Evolutionary conservation across 2,113 vertebrate species (phyloP).

Genomic region (Ailuropoda melanoleuca): DNA sequence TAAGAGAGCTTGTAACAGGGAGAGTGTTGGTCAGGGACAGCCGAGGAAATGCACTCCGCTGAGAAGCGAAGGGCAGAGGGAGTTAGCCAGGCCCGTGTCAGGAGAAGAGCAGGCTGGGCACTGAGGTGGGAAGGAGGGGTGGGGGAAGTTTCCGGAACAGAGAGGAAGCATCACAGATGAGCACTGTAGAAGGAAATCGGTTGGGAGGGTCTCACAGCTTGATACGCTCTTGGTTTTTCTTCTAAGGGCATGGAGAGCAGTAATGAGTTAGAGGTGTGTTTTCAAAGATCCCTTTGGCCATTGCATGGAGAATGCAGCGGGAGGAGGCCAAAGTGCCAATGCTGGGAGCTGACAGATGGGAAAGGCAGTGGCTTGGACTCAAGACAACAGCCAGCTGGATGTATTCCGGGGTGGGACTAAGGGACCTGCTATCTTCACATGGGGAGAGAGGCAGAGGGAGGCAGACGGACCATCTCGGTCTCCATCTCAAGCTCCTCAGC

Average conservation of each 20-base stretch:
- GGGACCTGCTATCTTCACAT: fast-evolving
- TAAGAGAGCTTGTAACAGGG: no score
- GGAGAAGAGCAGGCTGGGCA: not conserved
- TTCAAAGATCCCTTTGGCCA: not conserved
- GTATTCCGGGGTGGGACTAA: not conserved
- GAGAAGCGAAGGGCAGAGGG: not conserved
- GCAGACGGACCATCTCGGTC: not conserved
- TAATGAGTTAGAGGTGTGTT: not conserved
- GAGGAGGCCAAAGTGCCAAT: no score
- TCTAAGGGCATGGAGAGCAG: not conserved
- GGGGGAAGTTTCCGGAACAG: not conserved
- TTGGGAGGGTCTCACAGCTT: no score
- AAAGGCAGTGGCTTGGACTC: no score
- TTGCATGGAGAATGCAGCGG: not conserved
- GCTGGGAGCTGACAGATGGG: not conserved
- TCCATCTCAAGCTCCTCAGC: not conserved
- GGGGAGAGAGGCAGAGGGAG: not conserved
- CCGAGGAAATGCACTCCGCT: not conserved
- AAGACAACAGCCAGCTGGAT: not conserved
- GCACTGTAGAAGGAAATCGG: fast-evolving
- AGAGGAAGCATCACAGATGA: not conserved
- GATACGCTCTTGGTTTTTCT: not conserved
- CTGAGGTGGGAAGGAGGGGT: not conserved
- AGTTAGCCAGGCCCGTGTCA: not conserved
- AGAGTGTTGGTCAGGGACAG: no score